Base-by-base conservation (phyloP, 2,113 vertebrate species). In the Coryphaenoides rupestris region DNA sequence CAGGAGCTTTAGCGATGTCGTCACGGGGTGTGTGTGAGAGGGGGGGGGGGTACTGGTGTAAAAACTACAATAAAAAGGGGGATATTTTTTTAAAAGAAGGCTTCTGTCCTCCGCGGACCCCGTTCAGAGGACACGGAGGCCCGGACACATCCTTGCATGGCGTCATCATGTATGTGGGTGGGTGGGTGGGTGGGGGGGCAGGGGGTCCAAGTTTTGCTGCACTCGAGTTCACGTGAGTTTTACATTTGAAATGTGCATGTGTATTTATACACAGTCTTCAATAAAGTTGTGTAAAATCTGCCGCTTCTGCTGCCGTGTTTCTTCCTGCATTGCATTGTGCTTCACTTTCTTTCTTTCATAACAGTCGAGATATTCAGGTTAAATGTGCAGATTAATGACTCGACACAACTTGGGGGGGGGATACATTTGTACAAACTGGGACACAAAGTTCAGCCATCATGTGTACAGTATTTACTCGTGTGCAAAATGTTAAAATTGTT, bases 161-260 rank as follows among this genome's bases (percentile, higher is more conserved):
- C 77, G 57, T 80, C 67, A 70, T 85, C n/a, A n/a, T n/a, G n/a
- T n/a, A n/a, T n/a, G n/a, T n/a, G n/a, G n/a, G 21, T 26, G 55
- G 23, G 54, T 3, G 53, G 53, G 53, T 4, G n/a, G 28, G 33
- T 24, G 55, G 9, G 9, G 54, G 64, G 88, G 87, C n/a, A 90
- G 92, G 93, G 90, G 93, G 94, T 83, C 90, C 90, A 90, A 92
- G 92, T 95, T 96, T 95, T 92, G 94, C 93, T 95, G 94, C 95
- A 96, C 95, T 96, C 94, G 92, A 94, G 92, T 97, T 98, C 93
- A 98, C 94, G 93, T 95, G 92, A 92, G 95, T 98, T 99, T n/a
- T 96, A 98, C 95, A 97, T 95, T 96, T 96, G 94, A 98, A 93
- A 92, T 94, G 94, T 96, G 95, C 96, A 98, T 98, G 95, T 96